phyloP scores from a whole-genome alignment of 2,888 invertebrate genomes.

The Tethea ocularis region DNA sequence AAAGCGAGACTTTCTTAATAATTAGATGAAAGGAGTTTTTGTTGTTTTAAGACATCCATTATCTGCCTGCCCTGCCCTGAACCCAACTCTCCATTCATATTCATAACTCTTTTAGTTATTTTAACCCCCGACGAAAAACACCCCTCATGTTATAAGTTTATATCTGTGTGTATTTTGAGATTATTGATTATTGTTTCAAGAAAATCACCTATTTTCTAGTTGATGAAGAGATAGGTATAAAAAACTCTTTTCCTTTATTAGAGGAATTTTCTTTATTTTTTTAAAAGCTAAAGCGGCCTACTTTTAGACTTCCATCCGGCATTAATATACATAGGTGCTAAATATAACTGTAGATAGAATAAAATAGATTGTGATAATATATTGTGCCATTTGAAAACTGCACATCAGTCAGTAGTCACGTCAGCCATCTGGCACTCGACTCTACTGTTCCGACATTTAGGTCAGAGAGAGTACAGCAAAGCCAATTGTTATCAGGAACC shows the following conservation, averaged over 20 bases:
- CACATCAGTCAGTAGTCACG: conserved; percentile 26
- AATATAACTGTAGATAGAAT: conserved; percentile 12
- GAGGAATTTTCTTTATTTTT: background rate
- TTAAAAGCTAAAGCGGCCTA: background rate
- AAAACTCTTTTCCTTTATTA: no score
- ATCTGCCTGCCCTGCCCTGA: no score
- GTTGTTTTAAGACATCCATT: background rate
- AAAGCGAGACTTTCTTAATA: background rate
- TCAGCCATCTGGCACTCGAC: conserved; percentile 53
- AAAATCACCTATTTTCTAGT: no score
- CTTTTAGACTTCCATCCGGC: background rate
- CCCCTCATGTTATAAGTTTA: no score
- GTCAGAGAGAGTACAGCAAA: conserved; percentile 55
- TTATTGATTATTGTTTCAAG: no score
- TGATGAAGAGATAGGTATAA: no score
- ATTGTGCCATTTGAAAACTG: conserved; percentile 45
- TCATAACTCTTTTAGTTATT: no score
- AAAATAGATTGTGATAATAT: conserved; percentile 25
- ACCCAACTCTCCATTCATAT: no score
- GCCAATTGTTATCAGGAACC: conserved; percentile 32
- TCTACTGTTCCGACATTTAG: conserved; percentile 49
- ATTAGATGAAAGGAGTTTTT: background rate
- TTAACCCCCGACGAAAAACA: no score
- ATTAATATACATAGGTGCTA: background rate
- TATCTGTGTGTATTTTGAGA: no score